Evolutionary conservation across 2,888 invertebrate species (phyloP), one percentile per base, ranked within the genome.

Genomic region (Cataglyphis altisquamis): DNA sequence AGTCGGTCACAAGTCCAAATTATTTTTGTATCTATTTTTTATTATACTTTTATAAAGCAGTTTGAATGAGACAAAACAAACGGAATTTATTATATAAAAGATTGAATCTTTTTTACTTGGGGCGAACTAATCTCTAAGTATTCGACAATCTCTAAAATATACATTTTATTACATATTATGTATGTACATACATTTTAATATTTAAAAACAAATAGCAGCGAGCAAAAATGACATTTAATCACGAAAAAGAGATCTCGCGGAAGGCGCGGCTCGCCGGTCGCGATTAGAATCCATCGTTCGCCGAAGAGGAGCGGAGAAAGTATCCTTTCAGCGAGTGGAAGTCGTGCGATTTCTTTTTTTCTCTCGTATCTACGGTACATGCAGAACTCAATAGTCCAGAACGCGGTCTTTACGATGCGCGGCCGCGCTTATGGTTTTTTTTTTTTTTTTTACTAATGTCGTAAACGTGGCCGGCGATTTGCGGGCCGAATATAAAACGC

Each of bases 361-460:
- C 52, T 25, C 39, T 45, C 55, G 63, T 39, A 75, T 83, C 78
- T 74, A 72, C 80, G 86, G 75, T 36, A 57, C 64, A 36, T n/a
- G 52, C 72, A 67, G 83, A 64, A 75, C 72, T 32, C 73, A 83
- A 88, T 84, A 82, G 84, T 60, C 82, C 84, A 82, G 84, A 88
- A 88, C 88, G 86, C 57, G 64, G 67, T 25, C 66, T 87, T 88
- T 83, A 88, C 88, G 84, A 72, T 52, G 82, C 63, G 48, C 62
- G 60, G 67, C 48, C 70, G 55, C 81, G 66, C 87, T 88, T 87
- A 89, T 82, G 81, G 81, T 74, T 89, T 88, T 89, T 88, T 89
- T 89, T 82, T 66, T 89, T 88, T 87, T 88, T 89, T 87, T 82
- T 81, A 70, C 63, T 52, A 84, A 68, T 77, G 82, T 87, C 89